A percentile compares a stretch with the other conserved stretches of the same genome.
These are phyloP conservation scores for Lithobates sylvaticus DNA, from an alignment of 2,797 vertebrate species.

Conservation along the genomic window DNA sequence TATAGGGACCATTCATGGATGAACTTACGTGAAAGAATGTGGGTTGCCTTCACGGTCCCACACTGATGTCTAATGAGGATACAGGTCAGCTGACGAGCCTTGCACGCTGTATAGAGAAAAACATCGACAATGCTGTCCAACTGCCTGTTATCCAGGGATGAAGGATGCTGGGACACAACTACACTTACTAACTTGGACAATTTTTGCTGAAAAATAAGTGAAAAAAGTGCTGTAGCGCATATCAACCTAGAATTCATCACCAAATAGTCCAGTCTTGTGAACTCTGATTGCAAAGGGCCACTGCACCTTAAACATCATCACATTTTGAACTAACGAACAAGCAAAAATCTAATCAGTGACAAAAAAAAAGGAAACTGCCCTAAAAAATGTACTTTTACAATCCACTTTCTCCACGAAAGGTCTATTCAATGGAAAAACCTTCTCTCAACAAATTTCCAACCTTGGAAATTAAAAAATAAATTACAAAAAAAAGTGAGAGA, in stretches of 20 bases:
- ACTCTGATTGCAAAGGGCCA: no score
- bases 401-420: slow-evolving; percentile 43
- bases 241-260: no score
- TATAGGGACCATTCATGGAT: not conserved
- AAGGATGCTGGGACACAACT: not conserved
- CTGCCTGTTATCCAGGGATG: not conserved
- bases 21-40: not conserved
- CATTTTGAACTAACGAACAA: no score
- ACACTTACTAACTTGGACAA: not conserved
- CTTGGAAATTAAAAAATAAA: no score
- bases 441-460: not conserved
- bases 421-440: not conserved
- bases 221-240: no score
- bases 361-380: no score
- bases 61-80: not conserved
- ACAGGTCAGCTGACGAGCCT: not conserved
- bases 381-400: not conserved
- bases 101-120: not conserved
- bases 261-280: no score
- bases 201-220: no score
- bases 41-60: slow-evolving; percentile 23
- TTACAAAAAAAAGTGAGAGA: no score
- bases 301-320: no score
- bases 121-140: not conserved
- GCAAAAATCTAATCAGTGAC: no score